Percentiles rank a stretch among this genome's conserved stretches.
Evolutionary conservation across 2,888 invertebrate species (phyloP).

Genomic region (Caenorhabditis plicata): DNA sequence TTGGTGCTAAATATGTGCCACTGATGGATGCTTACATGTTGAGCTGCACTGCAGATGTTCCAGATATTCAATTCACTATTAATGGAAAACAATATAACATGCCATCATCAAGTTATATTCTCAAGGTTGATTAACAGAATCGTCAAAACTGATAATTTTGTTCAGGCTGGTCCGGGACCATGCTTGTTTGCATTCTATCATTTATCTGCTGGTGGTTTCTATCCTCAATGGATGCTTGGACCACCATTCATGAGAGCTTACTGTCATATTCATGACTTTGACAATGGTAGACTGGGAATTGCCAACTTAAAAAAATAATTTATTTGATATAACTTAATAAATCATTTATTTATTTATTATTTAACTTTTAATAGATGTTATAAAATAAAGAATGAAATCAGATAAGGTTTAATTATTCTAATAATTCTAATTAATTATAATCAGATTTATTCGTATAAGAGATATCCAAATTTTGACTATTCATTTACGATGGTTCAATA

Average conservation of each 20-base stretch:
- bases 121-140: too few species aligned
- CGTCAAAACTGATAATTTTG: too few species aligned
- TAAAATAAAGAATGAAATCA: too few species aligned
- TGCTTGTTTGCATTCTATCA: conserved; percentile 50
- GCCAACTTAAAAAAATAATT: too few species aligned
- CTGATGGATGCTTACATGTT: conserved; percentile 45
- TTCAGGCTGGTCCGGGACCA: conserved; percentile 42
- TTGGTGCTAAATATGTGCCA: conserved; percentile 48
- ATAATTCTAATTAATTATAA: too few species aligned
- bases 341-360: too few species aligned
- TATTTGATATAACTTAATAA: too few species aligned
- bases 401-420: too few species aligned
- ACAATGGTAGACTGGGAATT: conserved; percentile 21
- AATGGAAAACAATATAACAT: conserved; percentile 45
- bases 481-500: too few species aligned
- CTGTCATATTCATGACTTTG: conserved; percentile 39
- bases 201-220: conserved; percentile 43
- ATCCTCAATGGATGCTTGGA: conserved; percentile 49
- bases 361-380: too few species aligned
- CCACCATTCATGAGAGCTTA: conserved; percentile 48
- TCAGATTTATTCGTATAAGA: too few species aligned
- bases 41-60: conserved; percentile 43
- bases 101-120: conserved; percentile 40
- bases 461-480: too few species aligned
- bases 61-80: conserved; percentile 50